These are phyloP conservation scores for Sapayoa aenigma DNA, from an alignment of 2,113 vertebrate species.

Conservation along the genomic window DNA sequence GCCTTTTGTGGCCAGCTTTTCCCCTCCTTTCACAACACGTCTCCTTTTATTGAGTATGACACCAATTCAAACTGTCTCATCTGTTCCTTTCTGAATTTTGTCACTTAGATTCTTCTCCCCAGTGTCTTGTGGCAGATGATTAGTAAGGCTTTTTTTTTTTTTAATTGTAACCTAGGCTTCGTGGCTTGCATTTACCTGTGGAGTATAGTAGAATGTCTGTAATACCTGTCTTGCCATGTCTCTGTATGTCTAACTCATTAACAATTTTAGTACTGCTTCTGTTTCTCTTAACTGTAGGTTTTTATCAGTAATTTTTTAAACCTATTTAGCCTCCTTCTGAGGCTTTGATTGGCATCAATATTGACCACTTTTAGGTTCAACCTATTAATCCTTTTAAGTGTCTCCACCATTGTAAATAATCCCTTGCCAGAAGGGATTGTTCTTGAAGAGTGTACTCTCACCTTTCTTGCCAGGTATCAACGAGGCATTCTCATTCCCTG, in stretches of 20 bases:
- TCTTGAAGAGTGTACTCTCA: neutral
- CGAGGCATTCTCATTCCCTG: neutral
- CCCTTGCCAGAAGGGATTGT: neutral
- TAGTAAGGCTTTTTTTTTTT: neutral
- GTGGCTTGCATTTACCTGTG: neutral
- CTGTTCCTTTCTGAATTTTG: neutral
- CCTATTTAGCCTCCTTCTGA: neutral
- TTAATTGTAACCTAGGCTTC: neutral
- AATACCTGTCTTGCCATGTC: neutral
- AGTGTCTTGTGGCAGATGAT: neutral
- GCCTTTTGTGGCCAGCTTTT: neutral
- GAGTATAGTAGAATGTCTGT: neutral
- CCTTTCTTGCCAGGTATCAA: conserved; percentile 1
- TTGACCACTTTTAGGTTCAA: neutral
- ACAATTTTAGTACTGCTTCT: neutral
- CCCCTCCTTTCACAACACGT: neutral
- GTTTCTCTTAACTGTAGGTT: neutral
- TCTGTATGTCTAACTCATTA: neutral
- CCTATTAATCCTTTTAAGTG: neutral
- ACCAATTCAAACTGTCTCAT: neutral
- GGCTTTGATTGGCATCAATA: neutral
- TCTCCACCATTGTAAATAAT: neutral
- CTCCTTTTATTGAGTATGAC: neutral
- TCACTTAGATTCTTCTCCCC: neutral
- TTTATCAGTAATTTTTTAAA: neutral